These are phyloP conservation scores for Liposcelis brunnea DNA, from an alignment of 2,888 invertebrate genomes.

Conservation along the genomic window DNA sequence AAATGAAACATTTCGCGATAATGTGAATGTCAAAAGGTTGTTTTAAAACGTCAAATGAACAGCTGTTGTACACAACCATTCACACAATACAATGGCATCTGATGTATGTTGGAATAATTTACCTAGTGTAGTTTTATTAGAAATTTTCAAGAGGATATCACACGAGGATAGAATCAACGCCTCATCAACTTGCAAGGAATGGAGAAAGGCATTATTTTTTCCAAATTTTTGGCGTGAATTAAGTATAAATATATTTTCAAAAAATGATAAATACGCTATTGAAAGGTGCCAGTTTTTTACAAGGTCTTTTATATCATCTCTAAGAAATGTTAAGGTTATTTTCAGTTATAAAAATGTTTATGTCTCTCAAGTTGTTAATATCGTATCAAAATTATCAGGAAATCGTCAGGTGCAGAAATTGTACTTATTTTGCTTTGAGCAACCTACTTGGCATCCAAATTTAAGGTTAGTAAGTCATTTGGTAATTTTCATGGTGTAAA, in stretches of 20 bases:
- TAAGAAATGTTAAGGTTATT: slow-evolving; percentile 26
- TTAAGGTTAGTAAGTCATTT: too few relatives aligned
- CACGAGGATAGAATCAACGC: slow-evolving; percentile 32
- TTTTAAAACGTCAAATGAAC: too few relatives aligned
- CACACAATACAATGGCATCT: not conserved
- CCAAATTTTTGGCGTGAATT: slow-evolving; percentile 30
- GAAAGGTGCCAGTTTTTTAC: slow-evolving; percentile 25
- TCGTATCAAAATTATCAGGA: slow-evolving; percentile 24
- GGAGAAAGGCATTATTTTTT: slow-evolving; percentile 33
- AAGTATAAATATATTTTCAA: slow-evolving; percentile 22
- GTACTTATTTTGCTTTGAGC: too few relatives aligned
- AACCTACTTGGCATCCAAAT: too few relatives aligned
- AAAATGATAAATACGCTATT: slow-evolving; percentile 23
- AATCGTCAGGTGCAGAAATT: slow-evolving; percentile 16
- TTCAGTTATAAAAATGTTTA: slow-evolving; percentile 24
- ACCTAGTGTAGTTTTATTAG: slow-evolving; percentile 29
- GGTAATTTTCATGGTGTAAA: too few relatives aligned
- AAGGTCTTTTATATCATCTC: slow-evolving; percentile 26
- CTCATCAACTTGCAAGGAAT: slow-evolving; percentile 35
- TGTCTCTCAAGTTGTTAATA: slow-evolving; percentile 22
- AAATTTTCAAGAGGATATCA: slow-evolving; percentile 27
- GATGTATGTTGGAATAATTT: slow-evolving; percentile 25
- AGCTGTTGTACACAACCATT: too few relatives aligned
- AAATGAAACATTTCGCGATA: too few relatives aligned
- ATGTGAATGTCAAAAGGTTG: too few relatives aligned